A percentile compares a stretch with the other conserved stretches of the same genome.
phyloP scores from a whole-genome alignment of 2,113 vertebrate species.

The Melospiza georgiana region DNA sequence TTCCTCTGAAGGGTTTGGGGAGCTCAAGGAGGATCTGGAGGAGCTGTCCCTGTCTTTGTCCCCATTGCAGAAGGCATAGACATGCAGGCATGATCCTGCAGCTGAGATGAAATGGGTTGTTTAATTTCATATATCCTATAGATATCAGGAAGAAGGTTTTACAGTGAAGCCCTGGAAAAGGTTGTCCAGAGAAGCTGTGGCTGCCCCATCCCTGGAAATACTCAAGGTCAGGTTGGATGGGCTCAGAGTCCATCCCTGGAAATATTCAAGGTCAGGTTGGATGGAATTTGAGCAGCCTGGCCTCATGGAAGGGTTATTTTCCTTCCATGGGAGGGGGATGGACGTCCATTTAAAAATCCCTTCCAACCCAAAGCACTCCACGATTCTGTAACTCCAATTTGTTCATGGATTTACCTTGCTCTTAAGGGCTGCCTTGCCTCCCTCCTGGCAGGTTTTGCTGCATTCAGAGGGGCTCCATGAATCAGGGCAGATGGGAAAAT shows the following conservation, averaged over 20 bases:
- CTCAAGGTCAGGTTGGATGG: neutral
- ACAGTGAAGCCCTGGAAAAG: neutral
- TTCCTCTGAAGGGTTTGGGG: neutral
- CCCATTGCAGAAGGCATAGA: neutral
- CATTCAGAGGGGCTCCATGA: neutral
- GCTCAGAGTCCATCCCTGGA: neutral
- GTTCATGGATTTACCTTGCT: neutral
- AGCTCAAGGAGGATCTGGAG: neutral
- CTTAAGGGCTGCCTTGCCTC: neutral
- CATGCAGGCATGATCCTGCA: neutral
- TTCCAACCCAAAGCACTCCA: neutral
- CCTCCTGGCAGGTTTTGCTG: neutral
- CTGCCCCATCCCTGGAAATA: neutral
- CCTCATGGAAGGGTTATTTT: neutral
- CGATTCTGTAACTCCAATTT: neutral
- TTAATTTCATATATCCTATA: neutral
- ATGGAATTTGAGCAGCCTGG: neutral
- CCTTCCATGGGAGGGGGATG: neutral
- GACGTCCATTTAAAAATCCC: neutral
- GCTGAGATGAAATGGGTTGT: neutral
- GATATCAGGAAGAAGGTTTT: neutral
- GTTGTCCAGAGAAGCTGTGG: neutral
- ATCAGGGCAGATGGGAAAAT: neutral
- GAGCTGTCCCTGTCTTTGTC: neutral
- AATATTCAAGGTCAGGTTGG: neutral